Conservation (phyloP, 2,888 invertebrate genomes). For the Sylvicola cinctus region DNA sequence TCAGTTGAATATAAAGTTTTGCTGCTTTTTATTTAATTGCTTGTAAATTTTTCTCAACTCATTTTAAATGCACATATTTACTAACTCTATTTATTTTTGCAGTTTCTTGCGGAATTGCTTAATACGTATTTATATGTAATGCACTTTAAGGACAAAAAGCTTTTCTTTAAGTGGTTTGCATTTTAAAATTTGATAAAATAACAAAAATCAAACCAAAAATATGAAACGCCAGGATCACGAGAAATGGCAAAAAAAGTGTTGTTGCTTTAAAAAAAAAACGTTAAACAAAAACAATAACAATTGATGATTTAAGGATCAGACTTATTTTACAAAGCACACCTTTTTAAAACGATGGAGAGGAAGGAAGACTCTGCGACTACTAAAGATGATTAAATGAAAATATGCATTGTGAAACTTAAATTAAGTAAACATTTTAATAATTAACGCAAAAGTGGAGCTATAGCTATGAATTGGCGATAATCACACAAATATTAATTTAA, state of each 20-base stretch:
- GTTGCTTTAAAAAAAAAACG: background rate
- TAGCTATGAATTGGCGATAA: too few relatives aligned
- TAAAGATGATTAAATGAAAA: too few relatives aligned
- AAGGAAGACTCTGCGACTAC: too few relatives aligned
- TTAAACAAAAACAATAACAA: background rate
- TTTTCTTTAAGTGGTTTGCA: background rate
- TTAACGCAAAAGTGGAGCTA: too few relatives aligned
- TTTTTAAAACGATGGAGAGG: too few relatives aligned
- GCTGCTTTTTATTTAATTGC: too few relatives aligned
- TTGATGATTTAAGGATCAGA: too few relatives aligned
- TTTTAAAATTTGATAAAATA: background rate
- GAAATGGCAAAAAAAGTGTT: conserved; percentile 1
- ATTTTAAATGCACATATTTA: conserved; percentile 2
- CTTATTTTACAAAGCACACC: too few relatives aligned
- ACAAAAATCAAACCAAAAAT: too few relatives aligned
- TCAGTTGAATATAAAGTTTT: too few relatives aligned
- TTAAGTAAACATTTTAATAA: too few relatives aligned
- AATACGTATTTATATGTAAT: background rate
- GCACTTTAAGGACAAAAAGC: background rate
- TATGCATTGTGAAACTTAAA: too few relatives aligned
- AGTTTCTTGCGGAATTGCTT: background rate
- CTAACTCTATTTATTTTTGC: background rate
- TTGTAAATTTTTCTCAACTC: background rate
- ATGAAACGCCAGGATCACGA: conserved; percentile 1
- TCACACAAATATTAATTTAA: background rate